Evolutionary conservation across 2,888 invertebrate genomes (phyloP).

Genomic region (Phytoseiulus persimilis): DNA sequence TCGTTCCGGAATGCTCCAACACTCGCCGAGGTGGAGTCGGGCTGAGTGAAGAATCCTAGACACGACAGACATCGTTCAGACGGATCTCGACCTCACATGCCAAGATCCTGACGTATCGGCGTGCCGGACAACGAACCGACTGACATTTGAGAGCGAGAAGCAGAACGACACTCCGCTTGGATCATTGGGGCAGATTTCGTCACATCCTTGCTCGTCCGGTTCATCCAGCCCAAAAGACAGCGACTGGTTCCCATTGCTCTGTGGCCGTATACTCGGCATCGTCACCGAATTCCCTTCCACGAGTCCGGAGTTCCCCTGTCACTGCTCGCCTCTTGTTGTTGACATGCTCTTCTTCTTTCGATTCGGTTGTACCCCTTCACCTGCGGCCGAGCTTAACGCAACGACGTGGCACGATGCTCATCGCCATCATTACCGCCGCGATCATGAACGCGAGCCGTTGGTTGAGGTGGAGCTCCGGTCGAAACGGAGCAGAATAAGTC

Average conservation of each 20-base stretch:
- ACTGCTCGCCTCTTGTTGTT: neutral
- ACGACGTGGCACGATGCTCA: neutral
- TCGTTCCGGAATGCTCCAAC: neutral
- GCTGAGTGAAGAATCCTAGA: too few species aligned
- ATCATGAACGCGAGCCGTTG: neutral
- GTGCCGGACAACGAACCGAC: neutral
- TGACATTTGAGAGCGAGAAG: neutral
- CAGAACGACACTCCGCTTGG: neutral
- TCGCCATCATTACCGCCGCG: neutral
- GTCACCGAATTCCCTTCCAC: neutral
- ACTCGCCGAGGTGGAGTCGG: neutral
- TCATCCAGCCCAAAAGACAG: neutral
- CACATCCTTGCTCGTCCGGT: neutral
- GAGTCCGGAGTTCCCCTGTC: neutral
- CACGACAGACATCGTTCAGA: neutral
- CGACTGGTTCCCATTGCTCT: neutral
- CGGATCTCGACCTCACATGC: neutral
- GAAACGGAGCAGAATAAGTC: neutral
- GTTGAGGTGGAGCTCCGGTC: neutral
- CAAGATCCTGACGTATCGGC: neutral
- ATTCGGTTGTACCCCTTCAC: too few species aligned
- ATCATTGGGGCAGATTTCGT: neutral
- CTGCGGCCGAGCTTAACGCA: neutral
- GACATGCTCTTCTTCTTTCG: neutral
- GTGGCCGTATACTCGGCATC: neutral